These are phyloP conservation scores for Dipodomys stephensi DNA, from an alignment of 2,113 vertebrate species.

Conservation along the genomic window DNA sequence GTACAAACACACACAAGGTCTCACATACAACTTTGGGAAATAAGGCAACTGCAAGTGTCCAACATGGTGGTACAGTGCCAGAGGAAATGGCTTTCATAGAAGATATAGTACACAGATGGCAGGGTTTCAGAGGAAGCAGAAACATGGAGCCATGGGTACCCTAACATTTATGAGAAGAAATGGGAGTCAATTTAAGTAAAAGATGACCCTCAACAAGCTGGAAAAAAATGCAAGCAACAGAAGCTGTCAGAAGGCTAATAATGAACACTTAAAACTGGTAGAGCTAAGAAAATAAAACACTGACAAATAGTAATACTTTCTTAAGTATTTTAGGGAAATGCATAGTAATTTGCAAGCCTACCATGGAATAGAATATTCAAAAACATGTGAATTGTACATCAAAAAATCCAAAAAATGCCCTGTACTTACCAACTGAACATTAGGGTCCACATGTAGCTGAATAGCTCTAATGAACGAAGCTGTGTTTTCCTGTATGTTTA, in stretches of 20 bases:
- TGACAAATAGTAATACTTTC: not conserved
- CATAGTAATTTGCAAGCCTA: conserved; percentile 13
- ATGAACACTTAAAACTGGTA: not conserved
- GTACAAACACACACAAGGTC: not conserved
- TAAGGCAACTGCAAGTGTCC: not conserved
- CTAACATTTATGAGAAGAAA: not conserved
- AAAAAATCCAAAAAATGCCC: conserved; percentile 3
- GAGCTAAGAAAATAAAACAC: conserved; percentile 35
- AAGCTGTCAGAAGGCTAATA: too few relatives aligned
- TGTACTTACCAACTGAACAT: conserved; percentile 77
- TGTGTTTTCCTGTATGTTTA: not conserved
- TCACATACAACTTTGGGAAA: not conserved
- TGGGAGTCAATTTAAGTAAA: not conserved
- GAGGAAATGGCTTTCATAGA: not conserved
- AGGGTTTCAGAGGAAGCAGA: not conserved
- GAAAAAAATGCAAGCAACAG: not conserved
- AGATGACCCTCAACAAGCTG: not conserved
- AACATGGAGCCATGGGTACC: not conserved
- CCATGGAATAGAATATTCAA: not conserved
- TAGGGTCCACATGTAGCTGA: conserved; percentile 55
- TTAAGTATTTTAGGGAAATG: not conserved
- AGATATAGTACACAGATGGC: not conserved
- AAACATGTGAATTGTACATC: not conserved
- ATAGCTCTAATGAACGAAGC: conserved; percentile 71
- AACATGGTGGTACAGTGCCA: not conserved